Conservation (phyloP, 2,797 vertebrate genomes). For the Tragelaphus oryx region DNA sequence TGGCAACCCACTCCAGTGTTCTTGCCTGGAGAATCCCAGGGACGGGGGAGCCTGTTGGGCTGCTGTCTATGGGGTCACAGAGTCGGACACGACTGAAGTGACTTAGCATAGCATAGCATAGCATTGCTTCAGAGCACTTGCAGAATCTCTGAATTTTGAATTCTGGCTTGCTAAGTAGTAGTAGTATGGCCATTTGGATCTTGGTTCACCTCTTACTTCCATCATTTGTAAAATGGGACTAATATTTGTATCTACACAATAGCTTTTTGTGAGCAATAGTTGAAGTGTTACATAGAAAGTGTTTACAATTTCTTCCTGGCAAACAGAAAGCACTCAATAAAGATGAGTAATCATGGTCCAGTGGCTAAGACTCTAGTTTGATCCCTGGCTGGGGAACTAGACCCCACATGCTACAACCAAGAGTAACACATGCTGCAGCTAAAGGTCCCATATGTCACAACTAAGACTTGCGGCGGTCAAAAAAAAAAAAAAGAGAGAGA, state of each 20-base stretch:
- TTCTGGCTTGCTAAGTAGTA: neutral
- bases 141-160: neutral
- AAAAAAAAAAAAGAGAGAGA: neutral
- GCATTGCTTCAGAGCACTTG: neutral
- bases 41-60: too few species aligned
- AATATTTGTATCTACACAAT: neutral
- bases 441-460: neutral
- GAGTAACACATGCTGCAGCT: neutral
- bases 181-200: neutral
- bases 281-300: neutral
- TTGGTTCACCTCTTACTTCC: neutral
- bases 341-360: neutral
- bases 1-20: too few species aligned
- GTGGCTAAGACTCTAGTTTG: neutral
- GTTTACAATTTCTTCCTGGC: neutral
- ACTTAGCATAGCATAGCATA: too few species aligned
- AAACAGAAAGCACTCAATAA: neutral
- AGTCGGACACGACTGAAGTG: too few species aligned
- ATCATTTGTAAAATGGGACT: neutral
- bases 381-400: neutral
- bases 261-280: neutral
- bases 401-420: neutral
- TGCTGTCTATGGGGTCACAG: too few species aligned
- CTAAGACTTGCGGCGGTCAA: neutral
- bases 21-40: too few species aligned